Evolutionary conservation across 2,113 vertebrate species (phyloP).

Genomic region (Microtus oregoni): DNA sequence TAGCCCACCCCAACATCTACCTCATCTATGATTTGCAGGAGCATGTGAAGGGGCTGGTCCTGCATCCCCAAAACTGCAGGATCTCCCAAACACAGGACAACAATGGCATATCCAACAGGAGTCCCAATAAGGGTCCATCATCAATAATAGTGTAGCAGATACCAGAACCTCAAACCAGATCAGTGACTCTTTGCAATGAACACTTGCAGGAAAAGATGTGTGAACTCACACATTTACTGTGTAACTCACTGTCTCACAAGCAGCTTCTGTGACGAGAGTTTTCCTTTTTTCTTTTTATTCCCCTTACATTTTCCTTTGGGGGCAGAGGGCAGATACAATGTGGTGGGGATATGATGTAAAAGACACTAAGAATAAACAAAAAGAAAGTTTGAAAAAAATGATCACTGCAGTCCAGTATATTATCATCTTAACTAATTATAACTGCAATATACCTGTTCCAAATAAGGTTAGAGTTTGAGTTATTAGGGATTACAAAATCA

Average conservation of each 20-base stretch:
- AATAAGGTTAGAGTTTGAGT: slow-evolving; percentile 13
- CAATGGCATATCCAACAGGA: neutral
- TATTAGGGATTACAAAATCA: neutral
- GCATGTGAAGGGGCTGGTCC: neutral
- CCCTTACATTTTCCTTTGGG: neutral
- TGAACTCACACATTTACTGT: neutral
- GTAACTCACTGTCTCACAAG: neutral
- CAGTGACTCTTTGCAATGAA: neutral
- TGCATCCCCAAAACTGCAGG: neutral
- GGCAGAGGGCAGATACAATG: neutral
- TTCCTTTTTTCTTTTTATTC: neutral
- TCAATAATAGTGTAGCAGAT: neutral
- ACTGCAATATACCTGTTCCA: neutral
- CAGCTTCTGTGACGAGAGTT: neutral
- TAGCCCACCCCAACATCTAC: neutral
- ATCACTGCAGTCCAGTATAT: neutral
- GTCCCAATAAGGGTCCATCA: neutral
- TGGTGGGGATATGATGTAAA: neutral
- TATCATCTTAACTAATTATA: neutral
- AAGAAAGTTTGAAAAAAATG: neutral
- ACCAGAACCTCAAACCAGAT: neutral
- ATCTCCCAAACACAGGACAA: neutral
- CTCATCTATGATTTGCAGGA: neutral
- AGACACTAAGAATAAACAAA: neutral
- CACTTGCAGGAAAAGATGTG: neutral